Conservation (phyloP, 2,113 vertebrate genomes). For the Anhinga anhinga region DNA sequence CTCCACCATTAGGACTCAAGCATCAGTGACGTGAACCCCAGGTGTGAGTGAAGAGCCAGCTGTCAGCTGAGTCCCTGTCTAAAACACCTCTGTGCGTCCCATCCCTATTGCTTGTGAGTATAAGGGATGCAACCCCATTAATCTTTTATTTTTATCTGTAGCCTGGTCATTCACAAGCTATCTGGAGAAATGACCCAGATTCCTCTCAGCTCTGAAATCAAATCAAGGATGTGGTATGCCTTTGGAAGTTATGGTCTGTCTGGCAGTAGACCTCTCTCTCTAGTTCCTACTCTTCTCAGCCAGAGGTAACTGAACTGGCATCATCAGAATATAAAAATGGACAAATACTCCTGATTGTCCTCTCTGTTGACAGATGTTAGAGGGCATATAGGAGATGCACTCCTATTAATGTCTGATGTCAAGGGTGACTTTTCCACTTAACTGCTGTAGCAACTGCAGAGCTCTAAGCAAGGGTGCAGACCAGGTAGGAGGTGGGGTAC, state of each 20-base stretch:
- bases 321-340: background rate
- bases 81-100: background rate
- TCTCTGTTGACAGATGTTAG: background rate
- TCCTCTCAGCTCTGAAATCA: background rate
- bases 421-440: background rate
- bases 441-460: background rate
- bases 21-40: background rate
- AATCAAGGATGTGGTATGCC: background rate
- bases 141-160: background rate
- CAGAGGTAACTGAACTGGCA: background rate
- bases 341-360: background rate
- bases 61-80: background rate
- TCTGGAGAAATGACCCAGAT: background rate
- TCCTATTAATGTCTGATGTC: background rate
- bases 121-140: background rate
- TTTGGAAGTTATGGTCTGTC: background rate
- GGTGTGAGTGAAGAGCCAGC: background rate
- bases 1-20: background rate
- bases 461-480: fast-evolving
- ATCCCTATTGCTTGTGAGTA: background rate
- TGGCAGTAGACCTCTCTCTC: background rate
- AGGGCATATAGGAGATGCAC: background rate
- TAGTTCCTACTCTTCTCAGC: background rate
- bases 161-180: background rate
- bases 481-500: background rate